phyloP scores from a whole-genome alignment of 2,888 invertebrate genomes.

The Pimpla rufipes region DNA sequence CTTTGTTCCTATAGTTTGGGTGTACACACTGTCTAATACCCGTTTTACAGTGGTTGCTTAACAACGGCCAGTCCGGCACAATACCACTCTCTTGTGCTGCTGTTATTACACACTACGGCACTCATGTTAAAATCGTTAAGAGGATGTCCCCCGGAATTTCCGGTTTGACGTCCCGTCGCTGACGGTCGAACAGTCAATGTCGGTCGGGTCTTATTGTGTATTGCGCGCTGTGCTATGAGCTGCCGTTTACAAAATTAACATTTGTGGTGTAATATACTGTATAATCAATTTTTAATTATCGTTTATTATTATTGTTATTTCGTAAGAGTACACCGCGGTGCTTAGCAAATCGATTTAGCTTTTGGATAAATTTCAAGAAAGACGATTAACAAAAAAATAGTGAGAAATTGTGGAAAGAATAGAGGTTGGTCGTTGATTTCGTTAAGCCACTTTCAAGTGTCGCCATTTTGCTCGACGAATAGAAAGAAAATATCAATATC shows the following conservation, averaged over 20 bases:
- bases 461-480: background rate
- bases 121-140: constrained; percentile 56
- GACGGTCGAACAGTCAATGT: constrained; percentile 16
- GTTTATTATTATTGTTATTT: too few species aligned
- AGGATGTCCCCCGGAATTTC: constrained; percentile 59
- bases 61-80: constrained; percentile 45
- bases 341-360: too few species aligned
- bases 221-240: background rate
- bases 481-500: constrained; percentile 38
- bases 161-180: constrained; percentile 50
- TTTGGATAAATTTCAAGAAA: too few species aligned
- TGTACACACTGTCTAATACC: constrained; percentile 61
- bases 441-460: background rate
- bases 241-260: background rate
- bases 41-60: constrained; percentile 64
- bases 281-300: too few species aligned
- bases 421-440: constrained; percentile 66
- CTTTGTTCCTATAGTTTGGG: constrained; percentile 58
- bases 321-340: too few species aligned
- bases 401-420: too few species aligned
- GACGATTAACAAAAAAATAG: too few species aligned
- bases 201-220: background rate
- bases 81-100: constrained; percentile 24
- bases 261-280: too few species aligned
- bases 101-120: constrained; percentile 36